Conservation (phyloP, 1,140 invertebrate genomes). For the Camponotus pennsylvanicus region DNA sequence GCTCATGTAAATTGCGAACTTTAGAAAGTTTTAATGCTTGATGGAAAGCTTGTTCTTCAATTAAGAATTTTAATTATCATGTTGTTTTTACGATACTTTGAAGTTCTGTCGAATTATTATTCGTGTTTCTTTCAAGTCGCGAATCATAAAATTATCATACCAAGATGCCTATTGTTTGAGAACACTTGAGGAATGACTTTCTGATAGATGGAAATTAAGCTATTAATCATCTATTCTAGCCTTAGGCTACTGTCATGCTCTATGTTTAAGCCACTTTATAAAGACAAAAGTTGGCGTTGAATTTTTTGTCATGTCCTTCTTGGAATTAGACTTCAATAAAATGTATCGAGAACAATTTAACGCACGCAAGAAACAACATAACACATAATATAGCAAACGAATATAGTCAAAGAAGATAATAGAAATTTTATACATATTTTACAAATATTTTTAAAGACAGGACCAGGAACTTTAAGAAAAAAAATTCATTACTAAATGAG, state of each 20-base stretch:
- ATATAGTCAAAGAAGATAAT: not conserved
- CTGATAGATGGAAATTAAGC: conserved; percentile 84
- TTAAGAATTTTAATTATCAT: not conserved
- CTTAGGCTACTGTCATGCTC: conserved; percentile 61
- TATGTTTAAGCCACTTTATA: conserved; percentile 30
- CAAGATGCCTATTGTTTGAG: conserved; percentile 57
- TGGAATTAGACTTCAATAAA: conserved; percentile 1
- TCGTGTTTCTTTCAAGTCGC: not conserved
- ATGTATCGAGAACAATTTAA: not conserved
- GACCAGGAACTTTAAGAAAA: not conserved
- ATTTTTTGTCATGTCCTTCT: not conserved
- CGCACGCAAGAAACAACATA: not conserved
- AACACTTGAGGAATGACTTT: conserved; percentile 79
- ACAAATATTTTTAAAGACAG: not conserved
- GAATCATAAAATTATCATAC: not conserved
- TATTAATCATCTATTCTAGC: conserved; percentile 81
- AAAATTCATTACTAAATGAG: no score
- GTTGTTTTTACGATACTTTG: not conserved
- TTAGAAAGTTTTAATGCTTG: not conserved
- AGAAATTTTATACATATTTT: not conserved
- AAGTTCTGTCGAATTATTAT: not conserved
- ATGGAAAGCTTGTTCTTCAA: not conserved
- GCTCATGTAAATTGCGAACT: not conserved
- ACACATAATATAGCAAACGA: not conserved
- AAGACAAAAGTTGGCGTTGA: not conserved